Conservation (phyloP, 2,888 invertebrate species). For the Heteromurus nitidus region DNA sequence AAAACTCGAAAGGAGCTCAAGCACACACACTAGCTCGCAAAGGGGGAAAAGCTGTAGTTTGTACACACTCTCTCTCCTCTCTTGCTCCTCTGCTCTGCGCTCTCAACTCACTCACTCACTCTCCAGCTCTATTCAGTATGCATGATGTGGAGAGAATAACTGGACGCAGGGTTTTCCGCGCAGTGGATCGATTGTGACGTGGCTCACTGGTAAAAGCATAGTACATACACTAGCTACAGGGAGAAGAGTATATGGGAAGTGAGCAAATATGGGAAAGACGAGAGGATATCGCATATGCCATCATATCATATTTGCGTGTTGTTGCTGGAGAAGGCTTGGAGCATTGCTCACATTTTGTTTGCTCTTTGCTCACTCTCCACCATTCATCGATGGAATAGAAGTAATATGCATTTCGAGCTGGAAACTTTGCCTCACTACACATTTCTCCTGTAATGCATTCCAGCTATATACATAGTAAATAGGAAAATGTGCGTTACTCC, state of each 20-base stretch:
- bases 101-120: too few relatives aligned
- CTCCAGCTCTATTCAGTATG: too few relatives aligned
- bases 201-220: constrained; percentile 40
- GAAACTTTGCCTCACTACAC: too few relatives aligned
- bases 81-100: too few relatives aligned
- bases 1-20: constrained; percentile 22
- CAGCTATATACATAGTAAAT: too few relatives aligned
- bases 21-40: too few relatives aligned
- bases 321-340: constrained; percentile 1
- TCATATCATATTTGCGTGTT: not conserved
- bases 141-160: too few relatives aligned
- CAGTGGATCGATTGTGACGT: constrained; percentile 72
- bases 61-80: too few relatives aligned
- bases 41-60: too few relatives aligned
- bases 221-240: not conserved
- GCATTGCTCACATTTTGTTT: not conserved
- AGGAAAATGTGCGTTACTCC: too few relatives aligned
- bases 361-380: not conserved
- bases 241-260: constrained; percentile 1
- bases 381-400: not conserved
- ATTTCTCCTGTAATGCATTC: too few relatives aligned
- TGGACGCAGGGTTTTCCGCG: constrained; percentile 67
- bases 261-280: not conserved
- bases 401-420: not conserved
- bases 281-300: too few relatives aligned